Evolutionary conservation across 2,888 invertebrate genomes (phyloP), one percentile per base, ranked within the genome.

Genomic region (Trissolcus japonicus): DNA sequence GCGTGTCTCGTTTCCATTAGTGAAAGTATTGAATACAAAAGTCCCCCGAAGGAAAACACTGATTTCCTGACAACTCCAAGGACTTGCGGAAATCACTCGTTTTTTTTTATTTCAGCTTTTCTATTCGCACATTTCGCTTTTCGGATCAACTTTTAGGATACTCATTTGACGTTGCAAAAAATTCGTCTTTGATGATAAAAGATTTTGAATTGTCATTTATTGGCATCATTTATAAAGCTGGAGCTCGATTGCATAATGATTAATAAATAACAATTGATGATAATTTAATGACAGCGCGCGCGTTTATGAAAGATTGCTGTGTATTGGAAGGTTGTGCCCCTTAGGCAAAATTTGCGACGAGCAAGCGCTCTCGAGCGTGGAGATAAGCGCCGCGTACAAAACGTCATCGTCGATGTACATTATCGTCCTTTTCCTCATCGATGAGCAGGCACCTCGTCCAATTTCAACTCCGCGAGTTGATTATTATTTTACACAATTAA

Each of bases 11-110:
- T 63, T 72, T 72, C 63, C 59, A 65, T 63, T 59, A 72, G 72
- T 63, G 72, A 72, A 72, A 72, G 72, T 72, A 72, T 72, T 51
- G 63, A 72, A 51, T 63, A 14, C 17, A 51, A 63, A 43, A 54
- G 65, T 72, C 65, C 59, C 54, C 65, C 29, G 60, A 54, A 65
- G 72, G 72, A 63, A 72, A 60, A 65, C 60, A 35, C n/a, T 19
- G 59, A 73, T 65, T 73, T 73, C 65, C 60, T 59, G 55, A 16
- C 25, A 48, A 51, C 7, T 25, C 61, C 59, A 72, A 72, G 72
- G 72, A 72, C 72, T 65, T 35, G 53, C 65, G 73, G 66, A 66
- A 66, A 66, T 55, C 48, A 29, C 14, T 35, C 16, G 59, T 61
- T 29, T 35, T 35, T 35, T 35, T 35, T 1, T 11, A 35, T 35